Base-by-base conservation (phyloP, 2,888 invertebrate species). In the Bhutanitis thaidina region DNA sequence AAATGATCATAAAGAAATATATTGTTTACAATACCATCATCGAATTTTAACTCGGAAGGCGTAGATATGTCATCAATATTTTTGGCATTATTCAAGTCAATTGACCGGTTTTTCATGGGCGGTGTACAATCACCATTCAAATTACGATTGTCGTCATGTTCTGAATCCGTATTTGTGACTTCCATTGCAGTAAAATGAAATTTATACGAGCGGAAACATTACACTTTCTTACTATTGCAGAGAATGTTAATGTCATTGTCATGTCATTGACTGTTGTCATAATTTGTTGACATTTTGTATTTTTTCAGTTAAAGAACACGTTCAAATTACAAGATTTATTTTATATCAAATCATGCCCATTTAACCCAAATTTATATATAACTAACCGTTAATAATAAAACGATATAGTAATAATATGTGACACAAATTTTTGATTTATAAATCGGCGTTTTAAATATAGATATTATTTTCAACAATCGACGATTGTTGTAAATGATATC, bases 11-110 rank as follows among this genome's bases (percentile, higher is more conserved):
- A 44, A 39, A 56, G 61, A 55, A 48, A 48, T 49, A 48, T 49
- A 56, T 59, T 84, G 81, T 85, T 81, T 84, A 84, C 77, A 77
- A 75, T 91, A 93, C 93, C 91, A 89, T 91, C 91, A 77, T 93
- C 93, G 74, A 94, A 94, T 81, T 91, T 93, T 62, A 94, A 80
- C 80, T 93, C 93, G 34, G 91, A 89, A 69, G 92, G 91, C 74
- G 89, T 85, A 75, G 87, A 82, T 69, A 90, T 90, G 79, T 90
- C 90, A 77, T 90, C 90, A 71, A 90, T 90, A 80, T 89, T 89
- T 78, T 80, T 76, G 59, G 79, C 58, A 61, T 80, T 76, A 71
- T 81, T 85, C 58, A 82, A 63, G 57, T 83, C 78, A 51, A 74
- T 68, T 10, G 70, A 62, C 56, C 65, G 67, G 52, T 74, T 77